Conservation (phyloP, 1,140 invertebrate genomes). For the Drosophila carrolli region DNA sequence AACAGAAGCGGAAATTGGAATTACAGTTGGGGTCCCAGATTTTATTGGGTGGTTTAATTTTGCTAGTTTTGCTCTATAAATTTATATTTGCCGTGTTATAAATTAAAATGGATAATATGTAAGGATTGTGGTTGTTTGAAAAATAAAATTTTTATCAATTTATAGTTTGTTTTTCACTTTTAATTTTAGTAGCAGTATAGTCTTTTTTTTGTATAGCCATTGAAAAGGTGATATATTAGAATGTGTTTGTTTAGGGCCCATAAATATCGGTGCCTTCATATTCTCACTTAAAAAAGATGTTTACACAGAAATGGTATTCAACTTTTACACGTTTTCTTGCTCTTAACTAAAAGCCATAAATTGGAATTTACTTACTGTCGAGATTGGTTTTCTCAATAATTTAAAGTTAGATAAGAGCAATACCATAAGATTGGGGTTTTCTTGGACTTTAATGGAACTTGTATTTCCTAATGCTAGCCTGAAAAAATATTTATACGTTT, state of each 20-base stretch:
- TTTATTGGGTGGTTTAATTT: not conserved
- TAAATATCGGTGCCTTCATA: not conserved
- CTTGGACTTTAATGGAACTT: too few species aligned
- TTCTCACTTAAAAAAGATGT: not conserved
- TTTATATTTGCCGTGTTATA: not conserved
- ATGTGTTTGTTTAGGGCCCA: too few species aligned
- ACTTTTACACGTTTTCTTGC: not conserved
- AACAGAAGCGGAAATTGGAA: constrained; percentile 20
- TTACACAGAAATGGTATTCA: not conserved
- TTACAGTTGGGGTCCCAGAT: not conserved
- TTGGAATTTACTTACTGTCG: constrained; percentile 1
- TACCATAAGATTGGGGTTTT: too few species aligned
- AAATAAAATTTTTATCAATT: not conserved
- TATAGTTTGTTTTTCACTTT: too few species aligned
- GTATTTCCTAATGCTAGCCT: too few species aligned
- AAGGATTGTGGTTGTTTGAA: not conserved
- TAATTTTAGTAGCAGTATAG: too few species aligned
- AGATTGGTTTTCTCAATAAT: not conserved
- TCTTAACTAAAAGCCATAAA: not conserved
- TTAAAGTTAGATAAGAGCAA: not conserved
- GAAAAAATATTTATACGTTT: too few species aligned
- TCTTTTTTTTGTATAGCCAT: too few species aligned
- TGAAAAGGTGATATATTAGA: too few species aligned
- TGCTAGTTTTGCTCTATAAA: not conserved
- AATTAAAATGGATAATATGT: not conserved